Evolutionary conservation across 2,797 vertebrate species (phyloP), one percentile per base, ranked within the genome.

Genomic region (Intellagama lesueurii): DNA sequence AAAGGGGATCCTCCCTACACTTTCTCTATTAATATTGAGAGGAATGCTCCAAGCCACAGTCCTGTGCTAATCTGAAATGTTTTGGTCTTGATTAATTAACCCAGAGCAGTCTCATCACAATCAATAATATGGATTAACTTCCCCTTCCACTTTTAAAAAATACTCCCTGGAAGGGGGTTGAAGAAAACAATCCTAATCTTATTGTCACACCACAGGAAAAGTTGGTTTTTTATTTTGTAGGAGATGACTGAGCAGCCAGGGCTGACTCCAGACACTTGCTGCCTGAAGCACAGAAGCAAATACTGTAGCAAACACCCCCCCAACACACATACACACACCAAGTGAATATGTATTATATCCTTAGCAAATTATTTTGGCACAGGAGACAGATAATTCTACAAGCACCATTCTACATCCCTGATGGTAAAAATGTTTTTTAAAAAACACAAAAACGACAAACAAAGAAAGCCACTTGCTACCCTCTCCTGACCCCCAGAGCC

Each of bases 31-130:
- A 17, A 68, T 4, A 24, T 70, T n/a, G 64, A 83, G 64, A 56
- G 12, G 8, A 49, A 47, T 35, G 44, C 56, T 72, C 28, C 17
- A 24, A 72, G 75, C 19, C 30, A 44, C 35, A 26, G 79, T 85
- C 16, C 72, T 56, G 84, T 24, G 89, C 73, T 83, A 60, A 90
- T 69, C 47, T 82, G 89, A 70, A 70, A 32, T 40, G 35, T 72
- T 79, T 72, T 72, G 66, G 32, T 68, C 44, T 85, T 60, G 81
- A 75, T 90, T 86, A 86, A 86, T 90, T 90, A 90, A 82, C 35
- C 60, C 68, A 80, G 47, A 82, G 32, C 70, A 79, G 49, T 70
- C 60, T 69, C 84, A 35, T 81, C 44, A 56, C 26, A 89, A 81
- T 81, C 69, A 28, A 22, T 44, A n/a, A 76, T 56, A 26, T 44